Evolutionary conservation across 2,113 vertebrate genomes (phyloP), one percentile per base, ranked within the genome.

Genomic region (Centrocercus urophasianus): DNA sequence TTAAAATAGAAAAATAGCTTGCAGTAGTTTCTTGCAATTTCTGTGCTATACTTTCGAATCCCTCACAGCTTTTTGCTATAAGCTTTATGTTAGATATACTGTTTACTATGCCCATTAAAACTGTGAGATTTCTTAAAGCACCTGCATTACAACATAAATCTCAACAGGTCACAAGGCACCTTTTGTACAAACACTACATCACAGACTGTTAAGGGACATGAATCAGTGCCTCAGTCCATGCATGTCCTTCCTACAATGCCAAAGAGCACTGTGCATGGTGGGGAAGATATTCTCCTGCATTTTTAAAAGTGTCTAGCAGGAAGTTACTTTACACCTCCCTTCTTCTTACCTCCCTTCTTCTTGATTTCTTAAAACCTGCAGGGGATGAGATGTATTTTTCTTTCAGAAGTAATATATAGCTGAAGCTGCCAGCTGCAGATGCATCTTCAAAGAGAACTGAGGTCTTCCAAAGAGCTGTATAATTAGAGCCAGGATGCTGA

Each of bases 1-100:
- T 74, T 81, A 67, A 88, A 74, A 77, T 34, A 83, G 28, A 90
- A 88, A 94, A 92, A 52, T 12, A 86, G 11, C 32, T 88, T 42
- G 4, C 8, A 16, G 57, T 75, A 59, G 3, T 52, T 88, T 81
- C 34, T 57, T 78, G 57, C 4, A 52, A 13, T 81, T 88, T 86
- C 52, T 56, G 28, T 78, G 17, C 47, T 90, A 15, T 54, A 25
- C 52, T 83, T 90, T 92, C 86, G 80, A 81, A 20, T 2, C 8
- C 19, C 18, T 64, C 38, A 30, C 8, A 85, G 66, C 10, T 40
- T 81, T 92, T 82, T 69, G 5, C 22, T 78, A 30, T 32, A 24
- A 88, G 27, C 64, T 78, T 81, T 77, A 72, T 83, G 48, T 59
- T 87, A 93, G 36, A 50, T 48, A 57, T 36, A 78, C 38, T 43